Percentiles rank a stretch among this genome's conserved stretches.
Conservation (phyloP, 2,797 vertebrate genomes). For the Passerculus sandwichensis region DNA sequence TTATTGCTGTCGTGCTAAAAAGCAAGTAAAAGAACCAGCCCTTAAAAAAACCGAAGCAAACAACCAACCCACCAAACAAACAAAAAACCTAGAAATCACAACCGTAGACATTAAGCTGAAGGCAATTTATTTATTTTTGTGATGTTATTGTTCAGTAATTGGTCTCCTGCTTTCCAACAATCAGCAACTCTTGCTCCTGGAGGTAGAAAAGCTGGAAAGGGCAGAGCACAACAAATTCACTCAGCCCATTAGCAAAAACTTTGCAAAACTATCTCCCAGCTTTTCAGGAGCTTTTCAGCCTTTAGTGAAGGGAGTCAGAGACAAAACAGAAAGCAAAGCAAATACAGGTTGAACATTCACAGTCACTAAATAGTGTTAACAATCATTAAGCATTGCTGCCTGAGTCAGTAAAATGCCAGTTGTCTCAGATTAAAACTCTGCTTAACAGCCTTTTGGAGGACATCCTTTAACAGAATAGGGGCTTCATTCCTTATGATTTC, state of each 20-base stretch:
- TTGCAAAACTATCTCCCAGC: neutral
- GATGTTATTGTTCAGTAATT: neutral
- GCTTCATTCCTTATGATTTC: neutral
- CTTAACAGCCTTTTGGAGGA: neutral
- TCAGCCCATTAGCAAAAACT: neutral
- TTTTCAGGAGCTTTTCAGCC: neutral
- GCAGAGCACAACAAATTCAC: neutral
- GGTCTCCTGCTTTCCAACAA: neutral
- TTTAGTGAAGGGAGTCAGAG: neutral
- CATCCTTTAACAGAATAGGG: neutral
- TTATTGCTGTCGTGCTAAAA: neutral
- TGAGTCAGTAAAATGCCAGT: neutral
- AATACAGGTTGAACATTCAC: constrained; percentile 14
- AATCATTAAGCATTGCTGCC: neutral
- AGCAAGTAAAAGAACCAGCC: neutral
- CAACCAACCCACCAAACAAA: neutral
- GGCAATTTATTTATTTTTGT: neutral
- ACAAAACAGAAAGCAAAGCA: neutral
- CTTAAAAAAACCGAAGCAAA: neutral
- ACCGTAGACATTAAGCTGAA: neutral
- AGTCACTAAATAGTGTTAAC: neutral
- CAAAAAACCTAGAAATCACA: neutral
- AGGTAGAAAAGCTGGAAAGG: neutral
- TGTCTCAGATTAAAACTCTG: neutral
- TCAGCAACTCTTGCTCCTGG: neutral